Base-by-base conservation (phyloP, 2,888 invertebrate species). In the Lampropteryx suffumata region DNA sequence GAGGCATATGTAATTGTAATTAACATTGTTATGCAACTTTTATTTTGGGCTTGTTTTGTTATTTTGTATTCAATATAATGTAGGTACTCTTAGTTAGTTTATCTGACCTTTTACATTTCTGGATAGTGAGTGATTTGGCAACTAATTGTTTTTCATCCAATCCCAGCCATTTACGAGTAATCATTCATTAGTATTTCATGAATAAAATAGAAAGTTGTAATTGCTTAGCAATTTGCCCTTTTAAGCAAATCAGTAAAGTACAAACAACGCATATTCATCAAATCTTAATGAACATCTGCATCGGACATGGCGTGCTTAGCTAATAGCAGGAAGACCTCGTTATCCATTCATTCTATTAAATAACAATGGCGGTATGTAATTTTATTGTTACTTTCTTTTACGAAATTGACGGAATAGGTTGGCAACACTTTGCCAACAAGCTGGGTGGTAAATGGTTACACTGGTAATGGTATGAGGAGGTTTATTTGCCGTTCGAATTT, bases 1-100 rank as follows among this genome's bases (percentile, higher is more conserved):
- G 73, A 74, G 79, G 24, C 3, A 24, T 24, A 24, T 24, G 24
- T 24, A 24, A 24, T 21, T 76, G 43, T 76, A 76, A 82, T 77
- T 75, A 74, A 64, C 61, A 63, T 70, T 50, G 47, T 54, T 52
- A 47, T 41, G 51, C 52, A 61, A 62, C 64, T 35, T 28, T 24
- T 43, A 39, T 39, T 33, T 35, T 33, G 28, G 13, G 45, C 41
- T 40, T 35, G 45, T 46, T 42, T 39, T 39, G 10, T 36, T 13
- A 24, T 42, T 17, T 32, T 36, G 21, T 26, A 24, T 24, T 24
- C 7, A 17, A 4, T n/a, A n/a, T n/a, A n/a, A n/a, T n/a, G n/a
- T n/a, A n/a, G n/a, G n/a, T n/a, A n/a, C n/a, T n/a, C n/a, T n/a
- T n/a, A n/a, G n/a, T n/a, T n/a, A n/a, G n/a, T n/a, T n/a, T n/a